phyloP scores from a whole-genome alignment of 2,888 invertebrate species.

The Monochamus alternatus region DNA sequence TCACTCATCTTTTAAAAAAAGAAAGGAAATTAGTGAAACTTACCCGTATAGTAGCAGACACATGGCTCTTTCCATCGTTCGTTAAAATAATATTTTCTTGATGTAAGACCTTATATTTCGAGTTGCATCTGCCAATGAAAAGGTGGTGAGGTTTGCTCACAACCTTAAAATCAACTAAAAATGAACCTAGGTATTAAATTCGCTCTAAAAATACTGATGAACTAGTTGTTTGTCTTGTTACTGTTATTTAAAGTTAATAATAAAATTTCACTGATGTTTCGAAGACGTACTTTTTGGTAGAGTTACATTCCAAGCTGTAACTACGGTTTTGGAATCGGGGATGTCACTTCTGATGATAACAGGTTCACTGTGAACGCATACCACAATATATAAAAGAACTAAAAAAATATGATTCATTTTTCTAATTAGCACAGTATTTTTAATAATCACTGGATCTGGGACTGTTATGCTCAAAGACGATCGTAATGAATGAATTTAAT shows the following conservation, averaged over 20 bases:
- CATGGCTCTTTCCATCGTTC: slow-evolving; percentile 69
- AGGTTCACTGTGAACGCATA: slow-evolving; percentile 11
- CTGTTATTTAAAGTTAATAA: no score
- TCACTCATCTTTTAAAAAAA: no score
- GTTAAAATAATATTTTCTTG: slow-evolving; percentile 68
- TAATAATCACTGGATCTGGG: background rate
- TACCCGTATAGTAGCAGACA: slow-evolving; percentile 66
- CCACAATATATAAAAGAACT: background rate
- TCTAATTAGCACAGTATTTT: background rate
- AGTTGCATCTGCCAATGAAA: slow-evolving; percentile 66
- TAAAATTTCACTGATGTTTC: no score
- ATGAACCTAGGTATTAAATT: background rate
- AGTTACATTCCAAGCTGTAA: slow-evolving; percentile 49
- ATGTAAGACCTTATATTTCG: slow-evolving; percentile 63
- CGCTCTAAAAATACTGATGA: no score
- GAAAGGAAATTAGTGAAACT: no score
- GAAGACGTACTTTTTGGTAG: slow-evolving; percentile 43
- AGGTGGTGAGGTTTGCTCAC: slow-evolving; percentile 65
- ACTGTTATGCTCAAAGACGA: background rate
- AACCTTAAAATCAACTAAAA: slow-evolving; percentile 65
- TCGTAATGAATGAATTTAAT: slow-evolving; percentile 15
- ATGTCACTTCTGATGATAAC: slow-evolving; percentile 42
- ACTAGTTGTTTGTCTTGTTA: no score
- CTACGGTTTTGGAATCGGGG: slow-evolving; percentile 38
- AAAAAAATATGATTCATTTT: slow-evolving; percentile 10